Evolutionary conservation across 2,888 invertebrate species (phyloP).

Genomic region (Eurytoma adleriae): DNA sequence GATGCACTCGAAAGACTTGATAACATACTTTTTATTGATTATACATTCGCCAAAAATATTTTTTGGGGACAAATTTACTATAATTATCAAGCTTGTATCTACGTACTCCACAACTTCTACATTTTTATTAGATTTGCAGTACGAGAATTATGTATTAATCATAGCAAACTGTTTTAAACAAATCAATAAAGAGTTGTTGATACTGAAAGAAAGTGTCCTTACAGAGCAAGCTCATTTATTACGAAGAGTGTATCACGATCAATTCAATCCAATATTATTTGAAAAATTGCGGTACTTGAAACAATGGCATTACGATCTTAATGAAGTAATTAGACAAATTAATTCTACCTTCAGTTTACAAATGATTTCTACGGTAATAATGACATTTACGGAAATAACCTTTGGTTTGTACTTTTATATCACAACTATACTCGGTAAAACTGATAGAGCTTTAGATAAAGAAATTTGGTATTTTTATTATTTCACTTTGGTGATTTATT

Average conservation of each 20-base stretch:
- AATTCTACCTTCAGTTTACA: constrained; percentile 65
- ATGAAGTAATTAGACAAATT: constrained; percentile 60
- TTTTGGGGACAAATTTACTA: neutral
- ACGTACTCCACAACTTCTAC: constrained; percentile 59
- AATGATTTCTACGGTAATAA: constrained; percentile 60
- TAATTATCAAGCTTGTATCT: constrained; percentile 39
- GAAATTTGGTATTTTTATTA: constrained; percentile 63
- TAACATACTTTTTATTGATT: constrained; percentile 59
- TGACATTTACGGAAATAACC: constrained; percentile 66
- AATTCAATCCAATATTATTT: constrained; percentile 63
- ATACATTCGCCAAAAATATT: constrained; percentile 54
- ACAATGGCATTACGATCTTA: constrained; percentile 64
- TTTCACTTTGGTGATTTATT: constrained; percentile 58
- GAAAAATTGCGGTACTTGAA: constrained; percentile 63
- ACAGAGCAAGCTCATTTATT: constrained; percentile 67
- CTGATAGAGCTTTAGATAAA: constrained; percentile 9
- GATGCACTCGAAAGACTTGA: constrained; percentile 62
- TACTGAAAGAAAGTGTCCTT: constrained; percentile 58
- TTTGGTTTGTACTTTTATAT: constrained; percentile 68
- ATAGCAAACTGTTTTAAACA: constrained; percentile 63
- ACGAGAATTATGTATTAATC: constrained; percentile 63
- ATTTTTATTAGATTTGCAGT: constrained; percentile 61
- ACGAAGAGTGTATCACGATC: constrained; percentile 67
- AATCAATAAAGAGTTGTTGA: constrained; percentile 62
- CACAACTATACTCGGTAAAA: neutral